Evolutionary conservation across 1,140 invertebrate species (phyloP).

Genomic region (Antheraea pernyi): DNA sequence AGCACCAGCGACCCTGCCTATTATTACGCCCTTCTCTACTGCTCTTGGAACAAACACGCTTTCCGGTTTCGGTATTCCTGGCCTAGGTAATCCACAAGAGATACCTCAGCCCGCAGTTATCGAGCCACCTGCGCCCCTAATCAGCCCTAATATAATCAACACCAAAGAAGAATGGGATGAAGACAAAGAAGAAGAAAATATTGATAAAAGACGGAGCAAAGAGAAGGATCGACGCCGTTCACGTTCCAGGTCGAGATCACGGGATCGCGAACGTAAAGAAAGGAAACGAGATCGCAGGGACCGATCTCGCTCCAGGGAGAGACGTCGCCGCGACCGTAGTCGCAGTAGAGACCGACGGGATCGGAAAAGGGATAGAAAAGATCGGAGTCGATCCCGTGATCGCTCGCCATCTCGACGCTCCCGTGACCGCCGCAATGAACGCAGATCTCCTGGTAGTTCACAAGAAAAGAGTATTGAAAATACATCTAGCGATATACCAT

Average conservation of each 20-base stretch:
- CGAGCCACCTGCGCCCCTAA: conserved; percentile 66
- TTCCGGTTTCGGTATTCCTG: conserved; percentile 55
- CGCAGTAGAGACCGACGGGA: conserved; percentile 80
- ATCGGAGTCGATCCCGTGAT: conserved; percentile 75
- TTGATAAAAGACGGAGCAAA: conserved; percentile 53
- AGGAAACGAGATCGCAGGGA: conserved; percentile 79
- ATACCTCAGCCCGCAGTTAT: conserved; percentile 72
- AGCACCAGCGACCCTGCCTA: neutral
- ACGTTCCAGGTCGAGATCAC: conserved; percentile 60
- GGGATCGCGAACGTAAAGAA: conserved; percentile 70
- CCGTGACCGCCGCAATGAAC: conserved; percentile 63
- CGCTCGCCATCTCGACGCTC: conserved; percentile 54
- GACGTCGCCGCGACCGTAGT: conserved; percentile 77
- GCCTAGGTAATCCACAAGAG: conserved; percentile 66
- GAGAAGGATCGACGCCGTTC: conserved; percentile 61
- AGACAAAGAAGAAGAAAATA: conserved; percentile 63
- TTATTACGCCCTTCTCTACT: conserved; percentile 45
- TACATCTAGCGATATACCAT: neutral
- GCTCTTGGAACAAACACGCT: conserved; percentile 47
- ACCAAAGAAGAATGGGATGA: conserved; percentile 40
- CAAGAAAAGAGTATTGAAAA: conserved; percentile 40
- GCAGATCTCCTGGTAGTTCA: conserved; percentile 59
- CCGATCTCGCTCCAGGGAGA: conserved; percentile 72
- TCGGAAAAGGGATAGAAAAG: conserved; percentile 76
- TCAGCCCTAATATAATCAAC: conserved; percentile 39